A percentile compares a stretch with the other conserved stretches of the same genome.
phyloP scores from a whole-genome alignment of 1,140 invertebrate genomes.

The Cephus cinctus region DNA sequence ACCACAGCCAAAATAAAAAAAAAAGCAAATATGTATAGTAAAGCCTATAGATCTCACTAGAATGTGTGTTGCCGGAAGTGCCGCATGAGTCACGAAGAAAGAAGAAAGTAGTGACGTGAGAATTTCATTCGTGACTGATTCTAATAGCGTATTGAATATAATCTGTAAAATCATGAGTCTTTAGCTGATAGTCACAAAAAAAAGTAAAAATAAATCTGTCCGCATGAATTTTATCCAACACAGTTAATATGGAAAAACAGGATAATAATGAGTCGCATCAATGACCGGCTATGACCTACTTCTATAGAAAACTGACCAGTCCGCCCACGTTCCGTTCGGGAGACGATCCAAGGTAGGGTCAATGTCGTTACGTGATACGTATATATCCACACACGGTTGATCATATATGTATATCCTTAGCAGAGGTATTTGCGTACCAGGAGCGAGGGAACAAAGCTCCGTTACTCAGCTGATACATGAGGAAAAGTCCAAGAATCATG shows the following conservation, averaged over 20 bases:
- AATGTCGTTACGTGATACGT: slow-evolving; percentile 38
- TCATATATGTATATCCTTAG: neutral
- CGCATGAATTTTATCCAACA: neutral
- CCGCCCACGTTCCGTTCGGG: slow-evolving; percentile 44
- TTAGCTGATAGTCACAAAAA: no score
- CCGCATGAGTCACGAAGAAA: slow-evolving; percentile 26
- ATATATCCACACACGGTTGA: neutral
- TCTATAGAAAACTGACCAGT: slow-evolving; percentile 45
- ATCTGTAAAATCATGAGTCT: no score
- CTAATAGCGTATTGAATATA: no score
- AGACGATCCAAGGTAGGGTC: slow-evolving; percentile 45
- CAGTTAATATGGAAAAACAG: neutral
- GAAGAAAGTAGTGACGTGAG: slow-evolving; percentile 36
- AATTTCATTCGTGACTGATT: no score
- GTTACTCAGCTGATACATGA: slow-evolving; percentile 28
- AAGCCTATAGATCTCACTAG: neutral
- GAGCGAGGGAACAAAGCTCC: no score
- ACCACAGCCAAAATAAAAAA: neutral
- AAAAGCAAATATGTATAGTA: neutral
- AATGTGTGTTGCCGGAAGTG: slow-evolving; percentile 38
- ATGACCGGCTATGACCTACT: slow-evolving; percentile 49
- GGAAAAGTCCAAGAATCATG: no score
- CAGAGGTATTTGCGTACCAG: slow-evolving; percentile 21
- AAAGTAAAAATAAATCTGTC: neutral
- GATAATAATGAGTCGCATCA: no score